phyloP scores from a whole-genome alignment of 2,113 vertebrate genomes.

The Ellobius talpinus region DNA sequence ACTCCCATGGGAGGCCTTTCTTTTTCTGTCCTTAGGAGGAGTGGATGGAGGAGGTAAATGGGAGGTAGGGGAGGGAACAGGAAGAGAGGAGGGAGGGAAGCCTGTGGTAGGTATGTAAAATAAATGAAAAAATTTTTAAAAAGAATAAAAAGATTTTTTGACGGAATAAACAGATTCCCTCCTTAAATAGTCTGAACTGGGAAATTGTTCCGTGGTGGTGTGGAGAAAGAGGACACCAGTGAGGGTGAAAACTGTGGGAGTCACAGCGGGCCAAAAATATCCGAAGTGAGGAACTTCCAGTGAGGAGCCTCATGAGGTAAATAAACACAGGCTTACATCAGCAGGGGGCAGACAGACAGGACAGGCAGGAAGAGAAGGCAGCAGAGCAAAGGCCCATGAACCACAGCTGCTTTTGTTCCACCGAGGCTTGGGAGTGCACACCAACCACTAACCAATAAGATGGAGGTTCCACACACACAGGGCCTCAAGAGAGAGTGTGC shows the following conservation, averaged over 20 bases:
- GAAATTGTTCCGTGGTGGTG: slow-evolving; percentile 23
- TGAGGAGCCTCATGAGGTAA: background rate
- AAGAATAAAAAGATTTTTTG: background rate
- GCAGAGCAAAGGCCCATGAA: background rate
- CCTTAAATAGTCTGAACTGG: background rate
- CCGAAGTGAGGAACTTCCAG: background rate
- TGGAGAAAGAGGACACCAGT: background rate
- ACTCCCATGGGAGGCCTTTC: too few species aligned
- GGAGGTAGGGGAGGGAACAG: too few species aligned
- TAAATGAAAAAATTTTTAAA: too few species aligned
- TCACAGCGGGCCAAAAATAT: background rate
- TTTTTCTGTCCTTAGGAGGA: too few species aligned
- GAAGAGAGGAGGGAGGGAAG: too few species aligned
- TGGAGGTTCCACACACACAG: too few species aligned
- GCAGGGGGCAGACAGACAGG: background rate
- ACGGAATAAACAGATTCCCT: slow-evolving; percentile 22
- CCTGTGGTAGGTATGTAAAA: too few species aligned
- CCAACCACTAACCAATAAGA: background rate
- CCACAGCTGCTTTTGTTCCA: background rate
- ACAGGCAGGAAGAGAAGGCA: background rate
- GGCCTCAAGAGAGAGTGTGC: background rate
- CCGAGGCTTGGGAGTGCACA: background rate
- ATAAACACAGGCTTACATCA: background rate
- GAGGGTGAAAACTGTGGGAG: background rate
- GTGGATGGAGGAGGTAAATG: too few species aligned